Conservation (phyloP, 64 coral and sea anemone species). For the Astreopora myriophthalma region DNA sequence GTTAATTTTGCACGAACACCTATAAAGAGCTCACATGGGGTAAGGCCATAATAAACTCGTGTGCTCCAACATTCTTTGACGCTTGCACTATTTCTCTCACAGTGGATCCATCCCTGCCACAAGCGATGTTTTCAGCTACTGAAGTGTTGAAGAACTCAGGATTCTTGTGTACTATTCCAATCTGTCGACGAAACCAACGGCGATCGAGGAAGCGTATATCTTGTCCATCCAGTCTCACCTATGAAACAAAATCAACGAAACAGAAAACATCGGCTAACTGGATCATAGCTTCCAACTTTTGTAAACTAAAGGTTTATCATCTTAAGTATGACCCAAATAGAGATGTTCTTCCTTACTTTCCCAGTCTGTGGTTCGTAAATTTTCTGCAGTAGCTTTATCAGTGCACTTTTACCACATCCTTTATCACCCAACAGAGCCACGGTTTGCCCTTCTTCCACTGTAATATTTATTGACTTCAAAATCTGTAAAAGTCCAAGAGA, state of each 20-base stretch:
- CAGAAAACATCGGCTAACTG: neutral
- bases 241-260: neutral
- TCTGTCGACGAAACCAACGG: slow-evolving; percentile 69
- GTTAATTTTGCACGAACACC: no score
- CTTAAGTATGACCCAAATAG: neutral
- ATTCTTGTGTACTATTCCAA: slow-evolving; percentile 72
- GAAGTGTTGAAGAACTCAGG: slow-evolving; percentile 81
- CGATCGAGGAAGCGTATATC: slow-evolving; percentile 60
- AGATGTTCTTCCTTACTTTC: slow-evolving; percentile 48
- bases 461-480: slow-evolving; percentile 74
- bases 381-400: slow-evolving; percentile 67
- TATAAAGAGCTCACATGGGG: slow-evolving; percentile 47
- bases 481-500: slow-evolving; percentile 26
- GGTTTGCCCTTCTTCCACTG: slow-evolving; percentile 54
- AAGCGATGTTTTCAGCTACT: slow-evolving; percentile 79
- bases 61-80: slow-evolving; percentile 74
- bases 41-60: slow-evolving; percentile 75
- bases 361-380: slow-evolving; percentile 69
- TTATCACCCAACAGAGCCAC: slow-evolving; percentile 67
- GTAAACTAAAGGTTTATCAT: neutral
- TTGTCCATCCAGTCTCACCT: slow-evolving; percentile 75
- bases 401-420: slow-evolving; percentile 55
- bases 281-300: no score
- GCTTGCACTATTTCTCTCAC: slow-evolving; percentile 64
- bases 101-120: slow-evolving; percentile 57